A percentile compares a stretch with the other conserved stretches of the same genome.
Evolutionary conservation across 2,113 vertebrate genomes (phyloP).

Genomic region (Gobio gobio): DNA sequence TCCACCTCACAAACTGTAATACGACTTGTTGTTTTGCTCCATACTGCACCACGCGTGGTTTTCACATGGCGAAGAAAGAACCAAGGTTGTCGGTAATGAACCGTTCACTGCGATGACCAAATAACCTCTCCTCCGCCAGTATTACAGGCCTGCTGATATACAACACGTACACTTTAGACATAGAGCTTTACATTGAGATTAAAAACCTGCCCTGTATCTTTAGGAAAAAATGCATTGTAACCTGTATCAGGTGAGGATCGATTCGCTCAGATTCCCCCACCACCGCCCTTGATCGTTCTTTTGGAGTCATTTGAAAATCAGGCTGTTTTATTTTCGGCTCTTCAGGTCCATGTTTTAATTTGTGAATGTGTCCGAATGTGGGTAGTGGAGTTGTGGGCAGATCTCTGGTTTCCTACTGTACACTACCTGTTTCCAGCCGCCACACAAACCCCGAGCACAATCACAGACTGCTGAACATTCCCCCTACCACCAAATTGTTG

Average conservation of each 20-base stretch:
- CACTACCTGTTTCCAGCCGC: slow-evolving; percentile 41
- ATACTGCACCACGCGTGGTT: slow-evolving; percentile 65
- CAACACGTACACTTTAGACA: slow-evolving; percentile 31
- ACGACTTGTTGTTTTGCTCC: slow-evolving; percentile 48
- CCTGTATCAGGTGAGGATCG: slow-evolving; percentile 80
- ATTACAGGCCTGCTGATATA: slow-evolving; percentile 39
- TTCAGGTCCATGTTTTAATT: neutral
- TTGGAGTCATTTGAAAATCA: slow-evolving; percentile 72
- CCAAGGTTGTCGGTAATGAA: slow-evolving; percentile 63
- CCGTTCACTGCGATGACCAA: slow-evolving; percentile 44
- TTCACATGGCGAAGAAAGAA: slow-evolving; percentile 74
- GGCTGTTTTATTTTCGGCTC: slow-evolving; percentile 44
- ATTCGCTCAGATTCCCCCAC: slow-evolving; percentile 29
- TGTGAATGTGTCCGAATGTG: slow-evolving; percentile 16
- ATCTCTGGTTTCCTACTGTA: slow-evolving; percentile 41
- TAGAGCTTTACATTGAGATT: slow-evolving; percentile 59
- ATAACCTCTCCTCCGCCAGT: slow-evolving; percentile 32
- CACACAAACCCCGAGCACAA: slow-evolving; percentile 39
- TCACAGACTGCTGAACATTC: slow-evolving; percentile 50
- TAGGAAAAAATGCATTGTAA: slow-evolving; percentile 72
- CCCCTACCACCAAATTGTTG: slow-evolving; percentile 27
- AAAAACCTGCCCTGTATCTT: slow-evolving; percentile 21
- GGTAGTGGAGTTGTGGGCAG: neutral
- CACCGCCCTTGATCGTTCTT: slow-evolving; percentile 71
- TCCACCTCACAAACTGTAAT: slow-evolving; percentile 40